These are phyloP conservation scores for Phalanger gymnotis DNA, from an alignment of 2,797 vertebrate species.

Conservation along the genomic window DNA sequence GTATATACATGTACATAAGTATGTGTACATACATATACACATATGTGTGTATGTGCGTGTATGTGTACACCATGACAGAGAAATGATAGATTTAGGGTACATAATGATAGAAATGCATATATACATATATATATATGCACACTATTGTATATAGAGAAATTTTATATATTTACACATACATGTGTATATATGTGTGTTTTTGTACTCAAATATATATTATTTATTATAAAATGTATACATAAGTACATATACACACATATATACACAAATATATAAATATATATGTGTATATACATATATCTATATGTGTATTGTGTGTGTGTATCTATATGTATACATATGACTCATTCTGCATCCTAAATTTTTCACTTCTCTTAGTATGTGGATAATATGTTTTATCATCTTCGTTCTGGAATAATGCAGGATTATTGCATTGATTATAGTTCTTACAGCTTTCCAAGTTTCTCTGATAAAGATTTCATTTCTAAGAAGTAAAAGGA, in stretches of 20 bases:
- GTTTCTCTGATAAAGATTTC: neutral
- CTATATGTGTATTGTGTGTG: too few relatives aligned
- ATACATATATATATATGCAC: too few relatives aligned
- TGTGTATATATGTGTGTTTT: too few relatives aligned
- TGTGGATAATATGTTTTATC: neutral
- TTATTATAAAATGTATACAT: too few relatives aligned
- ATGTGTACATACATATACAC: rapidly evolving
- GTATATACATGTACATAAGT: neutral
- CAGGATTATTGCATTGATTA: neutral
- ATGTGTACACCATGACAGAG: neutral
- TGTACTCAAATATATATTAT: too few relatives aligned
- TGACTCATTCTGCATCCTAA: neutral
- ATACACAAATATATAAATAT: too few relatives aligned
- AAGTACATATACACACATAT: too few relatives aligned
- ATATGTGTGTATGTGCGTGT: neutral
- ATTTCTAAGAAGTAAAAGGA: neutral
- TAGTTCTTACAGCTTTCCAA: neutral
- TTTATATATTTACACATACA: too few relatives aligned
- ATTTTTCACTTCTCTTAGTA: neutral
- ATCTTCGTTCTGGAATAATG: neutral
- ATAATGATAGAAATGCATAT: neutral
- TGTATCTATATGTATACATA: neutral
- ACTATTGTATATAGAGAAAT: too few relatives aligned
- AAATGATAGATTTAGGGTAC: neutral
- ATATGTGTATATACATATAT: neutral